These are phyloP conservation scores for Steinernema scapterisci DNA, from an alignment of 2,888 invertebrate species.

Conservation along the genomic window DNA sequence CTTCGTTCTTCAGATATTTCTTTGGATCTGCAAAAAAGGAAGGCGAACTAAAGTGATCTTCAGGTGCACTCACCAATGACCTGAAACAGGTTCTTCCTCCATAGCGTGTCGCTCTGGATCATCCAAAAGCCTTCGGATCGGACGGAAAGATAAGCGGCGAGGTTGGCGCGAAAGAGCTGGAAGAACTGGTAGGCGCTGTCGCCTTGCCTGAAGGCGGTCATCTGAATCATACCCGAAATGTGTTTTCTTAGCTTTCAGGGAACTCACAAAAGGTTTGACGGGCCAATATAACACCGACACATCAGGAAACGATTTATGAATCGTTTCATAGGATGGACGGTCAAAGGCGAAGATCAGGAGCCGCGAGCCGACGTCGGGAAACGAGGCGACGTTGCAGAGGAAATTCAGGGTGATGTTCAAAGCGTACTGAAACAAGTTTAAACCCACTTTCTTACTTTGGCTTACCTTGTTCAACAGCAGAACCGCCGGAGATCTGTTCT, in stretches of 20 bases:
- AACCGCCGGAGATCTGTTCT: slow-evolving; percentile 40
- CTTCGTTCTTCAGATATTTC: background rate
- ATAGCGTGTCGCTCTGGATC: slow-evolving; percentile 64
- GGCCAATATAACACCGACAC: slow-evolving; percentile 51
- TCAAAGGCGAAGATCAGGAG: slow-evolving; percentile 59
- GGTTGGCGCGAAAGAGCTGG: slow-evolving; percentile 58
- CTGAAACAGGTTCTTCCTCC: slow-evolving; percentile 60
- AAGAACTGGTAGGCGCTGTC: slow-evolving; percentile 63
- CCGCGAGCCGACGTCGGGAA: slow-evolving; percentile 43
- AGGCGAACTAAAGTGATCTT: background rate
- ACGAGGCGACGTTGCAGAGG: slow-evolving; percentile 56
- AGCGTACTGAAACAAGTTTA: slow-evolving; percentile 53
- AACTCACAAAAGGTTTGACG: slow-evolving; percentile 51
- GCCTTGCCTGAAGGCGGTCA: slow-evolving; percentile 52
- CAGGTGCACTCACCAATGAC: slow-evolving; percentile 52
- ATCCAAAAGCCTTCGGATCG: slow-evolving; percentile 53
- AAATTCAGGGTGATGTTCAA: slow-evolving; percentile 63
- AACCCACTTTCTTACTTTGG: background rate
- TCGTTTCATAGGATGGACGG: slow-evolving; percentile 44
- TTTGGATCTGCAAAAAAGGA: slow-evolving; percentile 9
- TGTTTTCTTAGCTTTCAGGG: background rate
- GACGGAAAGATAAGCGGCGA: slow-evolving; percentile 52
- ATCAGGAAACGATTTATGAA: slow-evolving; percentile 50
- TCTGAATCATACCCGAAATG: slow-evolving; percentile 40
- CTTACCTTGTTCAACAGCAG: slow-evolving; percentile 45